phyloP scores from a whole-genome alignment of 2,113 vertebrate genomes.

The Ploceus nigricollis region DNA sequence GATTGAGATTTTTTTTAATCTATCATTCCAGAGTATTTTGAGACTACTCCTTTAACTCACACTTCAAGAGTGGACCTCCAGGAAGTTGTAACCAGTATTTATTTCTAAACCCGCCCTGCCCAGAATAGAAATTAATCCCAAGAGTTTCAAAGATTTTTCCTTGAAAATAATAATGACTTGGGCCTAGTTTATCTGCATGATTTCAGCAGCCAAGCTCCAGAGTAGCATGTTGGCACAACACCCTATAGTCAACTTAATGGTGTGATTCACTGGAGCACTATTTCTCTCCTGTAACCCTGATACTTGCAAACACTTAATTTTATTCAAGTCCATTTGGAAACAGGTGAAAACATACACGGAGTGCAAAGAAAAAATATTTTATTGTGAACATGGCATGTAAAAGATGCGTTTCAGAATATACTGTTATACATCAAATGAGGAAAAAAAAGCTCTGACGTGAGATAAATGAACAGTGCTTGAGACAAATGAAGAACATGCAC shows the following conservation, averaged over 20 bases:
- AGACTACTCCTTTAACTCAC: neutral
- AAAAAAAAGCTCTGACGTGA: neutral
- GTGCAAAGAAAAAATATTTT: conserved; percentile 56
- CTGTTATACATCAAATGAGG: neutral
- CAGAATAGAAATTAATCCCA: neutral
- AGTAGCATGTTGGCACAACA: neutral
- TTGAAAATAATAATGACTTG: neutral
- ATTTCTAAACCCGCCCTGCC: neutral
- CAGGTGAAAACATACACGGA: neutral
- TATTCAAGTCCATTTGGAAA: neutral
- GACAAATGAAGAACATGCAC: neutral
- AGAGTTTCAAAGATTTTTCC: neutral
- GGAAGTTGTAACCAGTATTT: neutral
- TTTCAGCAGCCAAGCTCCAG: neutral
- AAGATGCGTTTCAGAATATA: conserved; percentile 49
- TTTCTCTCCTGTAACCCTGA: neutral
- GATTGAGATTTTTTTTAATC: neutral
- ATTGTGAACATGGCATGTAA: conserved; percentile 58
- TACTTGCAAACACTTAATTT: neutral
- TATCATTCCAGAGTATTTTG: neutral
- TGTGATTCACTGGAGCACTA: neutral
- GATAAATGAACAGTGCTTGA: conserved; percentile 42
- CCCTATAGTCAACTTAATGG: neutral
- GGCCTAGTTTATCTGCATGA: neutral
- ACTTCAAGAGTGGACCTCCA: neutral